phyloP scores from a whole-genome alignment of 2,797 vertebrate species.

The Micrastur ruficollis region DNA sequence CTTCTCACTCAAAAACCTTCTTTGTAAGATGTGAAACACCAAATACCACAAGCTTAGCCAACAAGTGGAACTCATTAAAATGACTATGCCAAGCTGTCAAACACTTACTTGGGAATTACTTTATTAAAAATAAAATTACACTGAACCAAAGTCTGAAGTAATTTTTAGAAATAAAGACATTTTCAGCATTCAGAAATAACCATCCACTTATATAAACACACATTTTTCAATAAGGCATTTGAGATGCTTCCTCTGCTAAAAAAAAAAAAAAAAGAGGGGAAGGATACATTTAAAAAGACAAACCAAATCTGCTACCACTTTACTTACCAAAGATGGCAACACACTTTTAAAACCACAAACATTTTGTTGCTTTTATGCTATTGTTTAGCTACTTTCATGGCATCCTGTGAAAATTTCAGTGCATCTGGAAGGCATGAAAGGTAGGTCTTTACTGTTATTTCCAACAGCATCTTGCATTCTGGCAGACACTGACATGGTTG shows the following conservation, averaged over 20 bases:
- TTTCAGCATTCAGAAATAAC: constrained; percentile 2
- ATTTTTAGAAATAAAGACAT: constrained; percentile 23
- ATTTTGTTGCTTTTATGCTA: background rate
- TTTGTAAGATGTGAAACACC: background rate
- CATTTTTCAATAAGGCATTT: constrained; percentile 2
- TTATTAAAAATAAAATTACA: constrained; percentile 60
- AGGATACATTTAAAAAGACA: background rate
- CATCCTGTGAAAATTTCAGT: background rate
- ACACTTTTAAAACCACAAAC: background rate
- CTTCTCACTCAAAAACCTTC: background rate
- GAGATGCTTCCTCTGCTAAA: background rate
- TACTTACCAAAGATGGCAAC: background rate
- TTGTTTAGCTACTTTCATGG: background rate
- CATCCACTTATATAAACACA: background rate
- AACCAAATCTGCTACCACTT: background rate
- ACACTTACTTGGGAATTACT: background rate
- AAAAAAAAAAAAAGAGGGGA: background rate
- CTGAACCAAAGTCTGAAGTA: background rate
- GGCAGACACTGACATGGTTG: background rate
- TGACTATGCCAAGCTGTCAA: background rate
- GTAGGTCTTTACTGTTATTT: background rate
- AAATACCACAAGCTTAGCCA: background rate
- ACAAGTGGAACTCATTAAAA: background rate
- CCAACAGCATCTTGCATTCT: background rate
- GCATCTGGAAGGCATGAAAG: background rate